Percentiles rank a stretch among this genome's conserved stretches.
Conservation (phyloP, 1,140 invertebrate genomes). For the Battus philenor region DNA sequence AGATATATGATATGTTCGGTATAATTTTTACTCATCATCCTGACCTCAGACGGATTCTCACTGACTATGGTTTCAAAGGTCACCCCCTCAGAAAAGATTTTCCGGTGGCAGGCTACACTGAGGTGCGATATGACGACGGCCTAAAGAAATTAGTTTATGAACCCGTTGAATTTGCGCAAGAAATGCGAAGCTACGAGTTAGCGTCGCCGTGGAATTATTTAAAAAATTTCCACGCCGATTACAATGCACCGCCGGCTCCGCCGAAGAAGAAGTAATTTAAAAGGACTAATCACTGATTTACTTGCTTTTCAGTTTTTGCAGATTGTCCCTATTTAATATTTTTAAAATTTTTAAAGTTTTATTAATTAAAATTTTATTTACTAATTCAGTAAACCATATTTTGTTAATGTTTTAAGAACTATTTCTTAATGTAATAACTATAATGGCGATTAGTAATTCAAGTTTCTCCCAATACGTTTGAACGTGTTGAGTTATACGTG, state of each 20-base stretch:
- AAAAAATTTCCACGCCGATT: slow-evolving; percentile 54
- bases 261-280: slow-evolving; percentile 17
- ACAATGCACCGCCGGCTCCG: slow-evolving; percentile 27
- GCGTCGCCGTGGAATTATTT: slow-evolving; percentile 60
- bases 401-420: background rate
- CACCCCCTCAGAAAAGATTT: slow-evolving; percentile 71
- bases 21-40: slow-evolving; percentile 69
- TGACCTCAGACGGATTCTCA: slow-evolving; percentile 67
- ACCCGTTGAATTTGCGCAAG: slow-evolving; percentile 65
- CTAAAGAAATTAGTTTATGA: slow-evolving; percentile 69
- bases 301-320: too few species aligned
- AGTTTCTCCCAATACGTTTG: too few species aligned
- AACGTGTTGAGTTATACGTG: too few species aligned
- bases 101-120: slow-evolving; percentile 61
- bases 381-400: background rate
- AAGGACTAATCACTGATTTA: too few species aligned
- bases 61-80: slow-evolving; percentile 69
- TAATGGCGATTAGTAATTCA: too few species aligned
- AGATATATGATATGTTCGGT: slow-evolving; percentile 72
- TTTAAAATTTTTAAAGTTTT: background rate
- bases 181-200: slow-evolving; percentile 49
- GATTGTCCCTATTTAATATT: background rate
- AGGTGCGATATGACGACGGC: slow-evolving; percentile 68
- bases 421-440: background rate
- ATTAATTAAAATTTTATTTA: background rate